phyloP scores from a whole-genome alignment of 2,888 invertebrate genomes.

The Diarsia brunnea region DNA sequence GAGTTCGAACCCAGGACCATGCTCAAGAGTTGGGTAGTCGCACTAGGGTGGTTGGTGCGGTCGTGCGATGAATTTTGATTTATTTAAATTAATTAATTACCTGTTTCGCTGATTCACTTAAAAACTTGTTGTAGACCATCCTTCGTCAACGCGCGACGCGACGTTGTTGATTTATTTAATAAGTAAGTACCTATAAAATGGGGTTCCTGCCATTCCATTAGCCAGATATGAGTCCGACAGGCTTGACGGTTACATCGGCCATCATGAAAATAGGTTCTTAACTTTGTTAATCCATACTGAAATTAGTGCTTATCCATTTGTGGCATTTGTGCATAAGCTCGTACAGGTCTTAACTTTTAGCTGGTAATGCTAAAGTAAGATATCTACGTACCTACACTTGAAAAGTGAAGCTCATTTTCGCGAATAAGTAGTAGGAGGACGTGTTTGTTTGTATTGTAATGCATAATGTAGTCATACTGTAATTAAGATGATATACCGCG shows the following conservation, averaged over 20 bases:
- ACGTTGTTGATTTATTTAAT: constrained; percentile 13
- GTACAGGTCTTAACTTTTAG: background rate
- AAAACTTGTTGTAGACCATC: constrained; percentile 19
- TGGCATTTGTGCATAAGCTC: background rate
- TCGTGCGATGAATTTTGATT: constrained; percentile 3
- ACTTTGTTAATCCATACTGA: background rate
- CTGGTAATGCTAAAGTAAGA: background rate
- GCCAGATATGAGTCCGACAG: background rate
- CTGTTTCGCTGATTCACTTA: constrained; percentile 17
- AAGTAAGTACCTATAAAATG: background rate
- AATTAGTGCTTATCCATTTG: background rate
- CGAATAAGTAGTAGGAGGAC: background rate
- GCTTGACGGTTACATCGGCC: background rate
- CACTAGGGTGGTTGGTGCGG: background rate
- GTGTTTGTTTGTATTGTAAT: constrained; percentile 31
- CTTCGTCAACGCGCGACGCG: background rate
- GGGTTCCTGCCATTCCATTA: background rate
- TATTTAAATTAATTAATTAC: constrained; percentile 1
- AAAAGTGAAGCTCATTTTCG: background rate
- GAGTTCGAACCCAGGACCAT: background rate
- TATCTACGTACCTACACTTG: background rate
- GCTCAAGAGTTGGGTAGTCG: background rate
- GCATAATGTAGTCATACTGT: constrained; percentile 37
- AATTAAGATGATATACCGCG: constrained; percentile 73
- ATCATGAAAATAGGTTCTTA: background rate